Conservation (phyloP, 2,113 vertebrate genomes). For the Gopherus evgoodei region DNA sequence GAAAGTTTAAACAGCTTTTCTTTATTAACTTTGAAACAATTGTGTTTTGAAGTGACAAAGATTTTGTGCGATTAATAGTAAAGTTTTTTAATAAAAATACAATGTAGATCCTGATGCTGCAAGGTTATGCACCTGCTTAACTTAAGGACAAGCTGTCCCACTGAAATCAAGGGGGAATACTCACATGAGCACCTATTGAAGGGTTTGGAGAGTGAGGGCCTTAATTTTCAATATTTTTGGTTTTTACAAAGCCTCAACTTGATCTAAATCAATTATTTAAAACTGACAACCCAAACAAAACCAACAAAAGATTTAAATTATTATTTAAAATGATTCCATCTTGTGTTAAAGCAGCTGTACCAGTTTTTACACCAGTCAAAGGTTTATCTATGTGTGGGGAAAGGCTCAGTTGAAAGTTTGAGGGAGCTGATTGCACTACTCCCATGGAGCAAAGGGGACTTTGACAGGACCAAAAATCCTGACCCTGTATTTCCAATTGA, state of each 20-base stretch:
- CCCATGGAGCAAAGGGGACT: background rate
- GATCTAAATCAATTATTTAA: background rate
- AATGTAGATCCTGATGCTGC: background rate
- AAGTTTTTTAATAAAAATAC: background rate
- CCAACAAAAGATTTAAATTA: background rate
- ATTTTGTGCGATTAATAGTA: background rate
- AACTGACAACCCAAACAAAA: background rate
- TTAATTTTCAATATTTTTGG: background rate
- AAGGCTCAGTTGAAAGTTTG: background rate
- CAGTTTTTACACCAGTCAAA: background rate
- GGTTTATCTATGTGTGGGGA: background rate
- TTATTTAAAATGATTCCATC: background rate
- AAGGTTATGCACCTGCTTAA: background rate
- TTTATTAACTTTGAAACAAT: background rate
- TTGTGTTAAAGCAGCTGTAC: background rate
- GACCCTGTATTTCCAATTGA: background rate
- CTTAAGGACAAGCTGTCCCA: background rate
- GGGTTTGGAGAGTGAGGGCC: background rate
- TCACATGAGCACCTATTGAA: background rate
- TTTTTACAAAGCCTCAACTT: background rate
- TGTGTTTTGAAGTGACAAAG: background rate
- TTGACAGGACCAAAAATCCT: background rate
- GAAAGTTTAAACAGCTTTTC: background rate
- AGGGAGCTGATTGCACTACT: background rate
- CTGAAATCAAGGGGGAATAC: background rate